These are phyloP conservation scores for Thomomys bottae DNA, from an alignment of 2,113 vertebrate species.

Conservation along the genomic window DNA sequence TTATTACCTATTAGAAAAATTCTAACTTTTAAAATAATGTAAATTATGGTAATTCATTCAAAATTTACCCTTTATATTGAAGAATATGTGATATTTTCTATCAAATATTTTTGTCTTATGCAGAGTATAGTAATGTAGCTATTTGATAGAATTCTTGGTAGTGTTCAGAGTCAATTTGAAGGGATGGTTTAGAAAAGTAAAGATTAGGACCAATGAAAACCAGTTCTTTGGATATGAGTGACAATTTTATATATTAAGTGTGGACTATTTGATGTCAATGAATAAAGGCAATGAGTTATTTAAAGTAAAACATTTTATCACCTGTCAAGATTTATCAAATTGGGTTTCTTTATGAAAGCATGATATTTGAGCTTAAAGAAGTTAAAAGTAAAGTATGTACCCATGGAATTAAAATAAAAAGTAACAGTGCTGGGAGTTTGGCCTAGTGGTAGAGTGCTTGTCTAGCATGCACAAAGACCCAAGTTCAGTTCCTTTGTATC, in stretches of 20 bases:
- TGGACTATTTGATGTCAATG: slow-evolving; percentile 32
- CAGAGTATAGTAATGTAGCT: neutral
- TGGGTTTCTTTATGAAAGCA: neutral
- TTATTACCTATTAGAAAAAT: neutral
- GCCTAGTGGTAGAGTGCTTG: too few relatives aligned
- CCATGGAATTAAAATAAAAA: slow-evolving; percentile 51
- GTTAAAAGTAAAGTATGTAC: neutral
- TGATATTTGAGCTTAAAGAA: neutral
- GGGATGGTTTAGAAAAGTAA: neutral
- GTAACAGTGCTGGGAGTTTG: too few relatives aligned
- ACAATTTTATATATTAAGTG: slow-evolving; percentile 65
- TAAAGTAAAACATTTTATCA: slow-evolving; percentile 70
- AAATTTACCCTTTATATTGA: slow-evolving; percentile 3
- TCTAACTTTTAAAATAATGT: neutral
- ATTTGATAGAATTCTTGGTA: neutral
- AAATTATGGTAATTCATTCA: fast-evolving
- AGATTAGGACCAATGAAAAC: slow-evolving; percentile 1
- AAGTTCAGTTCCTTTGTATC: too few relatives aligned
- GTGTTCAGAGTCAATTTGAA: slow-evolving; percentile 25
- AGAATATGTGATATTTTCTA: neutral
- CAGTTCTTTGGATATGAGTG: slow-evolving; percentile 45
- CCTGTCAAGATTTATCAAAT: slow-evolving; percentile 59
- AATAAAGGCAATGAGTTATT: slow-evolving; percentile 39
- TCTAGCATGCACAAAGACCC: too few relatives aligned
- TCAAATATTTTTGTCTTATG: neutral